These are phyloP conservation scores for Drosophila anceps DNA, from an alignment of 2,888 invertebrate species.

Conservation along the genomic window DNA sequence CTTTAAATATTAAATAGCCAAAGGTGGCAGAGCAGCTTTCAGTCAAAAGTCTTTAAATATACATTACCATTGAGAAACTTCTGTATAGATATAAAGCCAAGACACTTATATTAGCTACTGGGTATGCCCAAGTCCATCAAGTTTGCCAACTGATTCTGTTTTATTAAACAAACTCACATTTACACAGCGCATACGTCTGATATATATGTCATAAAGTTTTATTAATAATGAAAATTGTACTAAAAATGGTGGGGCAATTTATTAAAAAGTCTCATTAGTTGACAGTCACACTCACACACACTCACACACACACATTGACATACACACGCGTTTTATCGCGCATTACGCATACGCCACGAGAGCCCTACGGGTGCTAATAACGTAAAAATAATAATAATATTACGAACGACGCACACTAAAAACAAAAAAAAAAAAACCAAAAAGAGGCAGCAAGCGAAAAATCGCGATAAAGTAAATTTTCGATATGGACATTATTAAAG, in stretches of 20 bases:
- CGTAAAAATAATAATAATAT: slow-evolving; percentile 75
- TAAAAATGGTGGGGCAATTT: slow-evolving; percentile 78
- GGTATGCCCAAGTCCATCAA: slow-evolving; percentile 18
- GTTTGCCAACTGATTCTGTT: slow-evolving; percentile 10
- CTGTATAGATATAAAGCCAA: not conserved
- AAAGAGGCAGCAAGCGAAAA: slow-evolving; percentile 40
- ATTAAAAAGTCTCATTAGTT: slow-evolving; percentile 81
- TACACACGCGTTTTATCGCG: slow-evolving; percentile 65
- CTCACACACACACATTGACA: slow-evolving; percentile 19
- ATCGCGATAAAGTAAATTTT: slow-evolving; percentile 79
- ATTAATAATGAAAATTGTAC: slow-evolving; percentile 82
- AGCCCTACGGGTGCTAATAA: slow-evolving; percentile 77
- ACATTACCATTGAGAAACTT: not conserved
- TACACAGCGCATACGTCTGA: slow-evolving; percentile 51
- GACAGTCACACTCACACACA: slow-evolving; percentile 43
- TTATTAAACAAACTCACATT: slow-evolving; percentile 59
- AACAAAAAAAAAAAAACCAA: slow-evolving; percentile 33
- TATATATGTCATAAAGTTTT: slow-evolving; percentile 78
- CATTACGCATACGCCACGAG: slow-evolving; percentile 76
- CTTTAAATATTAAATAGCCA: not conserved
- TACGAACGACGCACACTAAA: slow-evolving; percentile 41
- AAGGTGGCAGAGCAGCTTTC: not conserved
- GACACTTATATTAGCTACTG: not conserved
- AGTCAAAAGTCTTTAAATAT: not conserved
- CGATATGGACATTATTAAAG: slow-evolving; percentile 79